A percentile compares a stretch with the other conserved stretches of the same genome.
Conservation (phyloP, 2,888 invertebrate genomes). For the Ennomos fuscantarius region DNA sequence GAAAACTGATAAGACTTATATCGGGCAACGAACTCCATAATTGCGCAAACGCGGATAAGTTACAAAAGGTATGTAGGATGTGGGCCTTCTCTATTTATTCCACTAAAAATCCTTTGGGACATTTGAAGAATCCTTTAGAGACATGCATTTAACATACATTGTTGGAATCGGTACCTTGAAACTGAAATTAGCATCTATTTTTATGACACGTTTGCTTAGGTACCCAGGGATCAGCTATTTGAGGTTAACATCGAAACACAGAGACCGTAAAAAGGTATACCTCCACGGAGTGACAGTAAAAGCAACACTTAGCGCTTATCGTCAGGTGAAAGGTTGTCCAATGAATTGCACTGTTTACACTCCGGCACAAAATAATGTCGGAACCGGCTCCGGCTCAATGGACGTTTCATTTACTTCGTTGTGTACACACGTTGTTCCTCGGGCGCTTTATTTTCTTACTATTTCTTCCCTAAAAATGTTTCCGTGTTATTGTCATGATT, state of each 20-base stretch:
- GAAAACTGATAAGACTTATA: slow-evolving; percentile 75
- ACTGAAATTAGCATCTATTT: background rate
- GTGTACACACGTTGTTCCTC: slow-evolving; percentile 42
- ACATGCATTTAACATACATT: too few species aligned
- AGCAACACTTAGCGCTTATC: slow-evolving; percentile 69
- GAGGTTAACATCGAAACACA: slow-evolving; percentile 44
- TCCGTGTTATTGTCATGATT: slow-evolving; percentile 42
- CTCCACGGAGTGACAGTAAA: slow-evolving; percentile 53
- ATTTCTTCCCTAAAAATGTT: slow-evolving; percentile 47
- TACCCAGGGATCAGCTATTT: slow-evolving; percentile 21
- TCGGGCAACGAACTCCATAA: slow-evolving; percentile 73
- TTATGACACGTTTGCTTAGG: background rate
- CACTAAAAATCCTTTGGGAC: too few species aligned
- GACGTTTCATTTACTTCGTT: slow-evolving; percentile 49
- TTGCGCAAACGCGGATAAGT: slow-evolving; percentile 53
- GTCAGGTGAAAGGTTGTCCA: slow-evolving; percentile 74
- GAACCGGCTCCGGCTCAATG: slow-evolving; percentile 41
- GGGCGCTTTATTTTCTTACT: slow-evolving; percentile 52
- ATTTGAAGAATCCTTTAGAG: background rate
- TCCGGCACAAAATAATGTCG: slow-evolving; percentile 45
- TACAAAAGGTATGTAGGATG: slow-evolving; percentile 24
- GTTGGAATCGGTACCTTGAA: too few species aligned
- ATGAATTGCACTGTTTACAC: slow-evolving; percentile 68
- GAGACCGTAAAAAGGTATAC: slow-evolving; percentile 47
- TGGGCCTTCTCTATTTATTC: background rate